Conservation (phyloP, 2,888 invertebrate genomes). For the Harmothoe impar region DNA sequence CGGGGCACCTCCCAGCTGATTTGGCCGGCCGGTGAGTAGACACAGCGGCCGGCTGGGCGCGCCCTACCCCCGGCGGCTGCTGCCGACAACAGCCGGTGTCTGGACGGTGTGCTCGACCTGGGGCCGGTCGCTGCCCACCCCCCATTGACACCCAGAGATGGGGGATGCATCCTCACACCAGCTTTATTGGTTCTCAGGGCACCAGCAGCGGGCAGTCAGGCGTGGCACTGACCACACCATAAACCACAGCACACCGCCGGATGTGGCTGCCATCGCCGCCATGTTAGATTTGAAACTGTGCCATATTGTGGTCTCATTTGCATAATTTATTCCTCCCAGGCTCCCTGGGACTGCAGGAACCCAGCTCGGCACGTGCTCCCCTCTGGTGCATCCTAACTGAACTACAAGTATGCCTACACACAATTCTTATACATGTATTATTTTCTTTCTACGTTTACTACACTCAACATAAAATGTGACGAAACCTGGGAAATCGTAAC, state of each 20-base stretch:
- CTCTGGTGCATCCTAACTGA: not conserved
- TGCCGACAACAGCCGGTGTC: not conserved
- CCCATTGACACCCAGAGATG: not conserved
- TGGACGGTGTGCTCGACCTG: not conserved
- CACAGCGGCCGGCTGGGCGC: not conserved
- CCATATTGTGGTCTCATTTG: slow-evolving; percentile 22
- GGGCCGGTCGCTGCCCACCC: not conserved
- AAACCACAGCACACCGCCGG: not conserved
- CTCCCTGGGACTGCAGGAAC: slow-evolving; percentile 21
- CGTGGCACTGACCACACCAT: not conserved
- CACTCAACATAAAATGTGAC: too few species aligned
- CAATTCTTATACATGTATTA: too few species aligned
- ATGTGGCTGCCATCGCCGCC: slow-evolving; percentile 22
- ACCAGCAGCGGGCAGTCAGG: not conserved
- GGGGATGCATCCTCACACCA: not conserved
- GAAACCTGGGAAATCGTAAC: too few species aligned
- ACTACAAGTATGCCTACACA: too few species aligned
- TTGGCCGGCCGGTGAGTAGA: not conserved
- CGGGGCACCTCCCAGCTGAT: not conserved
- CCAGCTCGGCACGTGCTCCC: slow-evolving; percentile 3
- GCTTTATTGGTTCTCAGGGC: not conserved
- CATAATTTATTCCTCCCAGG: slow-evolving; percentile 53
- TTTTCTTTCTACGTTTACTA: too few species aligned
- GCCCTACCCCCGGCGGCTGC: too few species aligned
- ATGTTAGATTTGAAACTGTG: slow-evolving; percentile 52